Percentiles rank a stretch among this genome's conserved stretches.
Conservation (phyloP, 2,113 vertebrate genomes). For the Lota lota region DNA sequence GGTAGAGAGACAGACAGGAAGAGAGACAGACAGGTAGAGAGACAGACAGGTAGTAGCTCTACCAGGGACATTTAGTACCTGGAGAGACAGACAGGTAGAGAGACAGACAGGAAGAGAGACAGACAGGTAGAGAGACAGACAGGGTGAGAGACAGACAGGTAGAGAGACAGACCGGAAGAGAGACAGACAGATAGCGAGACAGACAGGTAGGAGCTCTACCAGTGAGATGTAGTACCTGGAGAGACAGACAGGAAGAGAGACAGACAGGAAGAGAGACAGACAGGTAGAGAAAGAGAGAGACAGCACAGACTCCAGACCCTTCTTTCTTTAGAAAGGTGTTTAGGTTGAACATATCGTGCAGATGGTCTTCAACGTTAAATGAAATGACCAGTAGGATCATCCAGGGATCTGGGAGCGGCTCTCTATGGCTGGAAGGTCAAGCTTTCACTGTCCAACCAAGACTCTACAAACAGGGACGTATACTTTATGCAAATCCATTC, state of each 20-base stretch:
- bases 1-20: not conserved
- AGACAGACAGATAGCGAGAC: constrained; percentile 19
- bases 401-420: too few species aligned
- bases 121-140: not conserved
- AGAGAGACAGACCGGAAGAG: not conserved
- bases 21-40: not conserved
- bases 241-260: not conserved
- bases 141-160: not conserved
- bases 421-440: too few species aligned
- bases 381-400: too few species aligned
- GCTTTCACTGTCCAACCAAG: too few species aligned
- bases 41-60: constrained; percentile 87
- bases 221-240: constrained; percentile 92
- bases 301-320: too few species aligned
- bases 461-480: too few species aligned
- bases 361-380: too few species aligned
- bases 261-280: not conserved
- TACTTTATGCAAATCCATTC: too few species aligned
- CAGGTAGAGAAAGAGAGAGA: not conserved
- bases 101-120: not conserved
- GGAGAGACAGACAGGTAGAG: constrained; percentile 4
- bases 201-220: constrained; percentile 91
- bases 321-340: not conserved
- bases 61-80: constrained; percentile 96
- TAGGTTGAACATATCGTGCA: too few species aligned